phyloP scores from a whole-genome alignment of 2,113 vertebrate species.

The Rostratula benghalensis region DNA sequence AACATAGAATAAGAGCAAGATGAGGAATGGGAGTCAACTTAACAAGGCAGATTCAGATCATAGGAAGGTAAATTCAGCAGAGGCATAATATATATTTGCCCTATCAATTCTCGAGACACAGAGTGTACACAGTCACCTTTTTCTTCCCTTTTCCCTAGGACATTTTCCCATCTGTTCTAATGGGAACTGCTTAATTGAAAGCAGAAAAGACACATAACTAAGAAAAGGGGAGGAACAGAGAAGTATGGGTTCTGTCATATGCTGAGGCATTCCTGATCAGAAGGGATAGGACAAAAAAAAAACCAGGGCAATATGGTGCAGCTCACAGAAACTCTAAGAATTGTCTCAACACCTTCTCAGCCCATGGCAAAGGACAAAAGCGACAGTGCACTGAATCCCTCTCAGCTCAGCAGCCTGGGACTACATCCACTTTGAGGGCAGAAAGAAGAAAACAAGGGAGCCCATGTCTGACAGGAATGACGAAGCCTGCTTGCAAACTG shows the following conservation, averaged over 20 bases:
- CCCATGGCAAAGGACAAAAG: background rate
- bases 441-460: background rate
- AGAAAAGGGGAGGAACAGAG: background rate
- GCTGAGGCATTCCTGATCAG: background rate
- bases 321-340: background rate
- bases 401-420: background rate
- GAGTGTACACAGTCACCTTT: background rate
- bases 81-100: background rate
- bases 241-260: background rate
- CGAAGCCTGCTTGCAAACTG: fast-evolving
- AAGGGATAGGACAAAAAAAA: background rate
- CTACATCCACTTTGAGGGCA: background rate
- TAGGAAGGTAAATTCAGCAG: background rate
- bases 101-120: background rate
- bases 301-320: background rate
- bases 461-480: fast-evolving
- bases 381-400: background rate
- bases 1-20: background rate
- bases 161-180: background rate
- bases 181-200: background rate
- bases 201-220: background rate
- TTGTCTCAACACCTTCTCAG: background rate
- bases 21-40: background rate
- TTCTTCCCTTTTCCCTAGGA: background rate
- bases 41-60: background rate